A percentile compares a stretch with the other conserved stretches of the same genome.
phyloP scores from a whole-genome alignment of 1,140 invertebrate genomes.

The Euglossa dilemma region DNA sequence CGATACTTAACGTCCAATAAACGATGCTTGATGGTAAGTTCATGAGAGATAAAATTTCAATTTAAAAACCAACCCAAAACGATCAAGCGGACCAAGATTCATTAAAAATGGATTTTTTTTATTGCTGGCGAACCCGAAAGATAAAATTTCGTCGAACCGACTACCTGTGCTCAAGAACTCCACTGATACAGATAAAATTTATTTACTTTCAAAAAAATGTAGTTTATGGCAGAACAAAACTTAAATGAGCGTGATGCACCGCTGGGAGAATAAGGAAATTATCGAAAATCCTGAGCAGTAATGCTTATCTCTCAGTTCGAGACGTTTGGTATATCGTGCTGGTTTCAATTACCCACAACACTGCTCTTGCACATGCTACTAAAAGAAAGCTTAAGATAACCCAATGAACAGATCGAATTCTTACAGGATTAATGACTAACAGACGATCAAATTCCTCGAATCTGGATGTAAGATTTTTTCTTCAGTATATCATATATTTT shows the following conservation, averaged over 20 bases:
- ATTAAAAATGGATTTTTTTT: conserved; percentile 15
- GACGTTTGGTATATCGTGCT: conserved; percentile 43
- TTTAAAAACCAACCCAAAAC: background rate
- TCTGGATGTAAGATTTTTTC: background rate
- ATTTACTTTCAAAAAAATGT: background rate
- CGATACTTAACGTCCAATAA: background rate
- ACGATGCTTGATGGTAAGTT: background rate
- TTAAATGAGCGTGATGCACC: background rate
- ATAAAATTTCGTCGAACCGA: background rate
- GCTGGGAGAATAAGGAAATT: conserved; percentile 25
- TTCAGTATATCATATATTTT: too few species aligned
- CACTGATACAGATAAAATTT: conserved; percentile 5
- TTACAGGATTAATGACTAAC: conserved; percentile 43
- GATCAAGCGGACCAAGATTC: background rate
- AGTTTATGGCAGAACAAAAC: background rate
- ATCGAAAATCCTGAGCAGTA: conserved; percentile 48
- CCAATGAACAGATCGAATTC: conserved; percentile 60
- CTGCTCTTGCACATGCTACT: conserved; percentile 15
- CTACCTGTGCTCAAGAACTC: background rate
- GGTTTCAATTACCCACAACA: conserved; percentile 49
- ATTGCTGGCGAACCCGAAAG: background rate
- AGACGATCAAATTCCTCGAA: conserved; percentile 22
- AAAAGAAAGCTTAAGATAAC: conserved; percentile 50
- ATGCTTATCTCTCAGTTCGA: conserved; percentile 23
- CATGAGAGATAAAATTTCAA: conserved; percentile 11